Conservation (phyloP, 2,113 vertebrate species). For the Thermophis baileyi region DNA sequence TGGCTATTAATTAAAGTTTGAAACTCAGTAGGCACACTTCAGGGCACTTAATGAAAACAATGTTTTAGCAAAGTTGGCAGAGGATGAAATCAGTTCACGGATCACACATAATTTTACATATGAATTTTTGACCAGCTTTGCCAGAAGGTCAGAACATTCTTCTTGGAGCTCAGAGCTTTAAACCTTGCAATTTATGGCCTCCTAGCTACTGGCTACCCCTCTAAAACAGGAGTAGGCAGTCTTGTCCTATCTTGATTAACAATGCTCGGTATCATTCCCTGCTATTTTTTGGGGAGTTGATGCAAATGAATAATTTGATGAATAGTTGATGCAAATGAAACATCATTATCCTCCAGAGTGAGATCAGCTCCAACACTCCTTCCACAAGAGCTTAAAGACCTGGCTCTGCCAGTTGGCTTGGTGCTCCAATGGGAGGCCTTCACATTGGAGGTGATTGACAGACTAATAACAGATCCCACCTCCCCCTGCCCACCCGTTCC, state of each 20-base stretch:
- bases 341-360: not conserved
- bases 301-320: not conserved
- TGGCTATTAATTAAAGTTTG: slow-evolving; percentile 5
- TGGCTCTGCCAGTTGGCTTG: not conserved
- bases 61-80: not conserved
- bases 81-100: not conserved
- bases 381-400: not conserved
- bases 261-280: not conserved
- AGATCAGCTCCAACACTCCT: not conserved
- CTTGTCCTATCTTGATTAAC: not conserved
- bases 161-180: not conserved
- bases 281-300: not conserved
- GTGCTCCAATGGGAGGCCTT: not conserved
- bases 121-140: not conserved
- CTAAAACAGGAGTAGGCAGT: not conserved
- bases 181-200: not conserved
- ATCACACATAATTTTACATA: not conserved
- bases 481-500: rapidly evolving
- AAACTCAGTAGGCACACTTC: not conserved
- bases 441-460: not conserved
- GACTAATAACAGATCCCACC: not conserved
- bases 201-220: not conserved
- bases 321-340: not conserved
- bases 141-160: not conserved
- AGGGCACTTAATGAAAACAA: not conserved